Evolutionary conservation across 2,888 invertebrate genomes (phyloP).

Genomic region (Athalia circularis): DNA sequence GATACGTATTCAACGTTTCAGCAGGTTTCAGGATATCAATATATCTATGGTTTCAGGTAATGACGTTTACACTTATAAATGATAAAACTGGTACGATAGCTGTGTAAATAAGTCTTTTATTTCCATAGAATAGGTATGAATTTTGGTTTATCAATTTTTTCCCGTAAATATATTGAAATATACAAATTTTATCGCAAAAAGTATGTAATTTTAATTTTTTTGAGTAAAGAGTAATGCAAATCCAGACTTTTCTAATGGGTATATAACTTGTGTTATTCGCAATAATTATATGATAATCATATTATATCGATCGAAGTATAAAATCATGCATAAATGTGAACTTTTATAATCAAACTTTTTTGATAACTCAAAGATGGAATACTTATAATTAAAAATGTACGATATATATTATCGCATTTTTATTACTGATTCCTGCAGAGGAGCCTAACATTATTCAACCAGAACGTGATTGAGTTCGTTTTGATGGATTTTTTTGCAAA

Average conservation of each 20-base stretch:
- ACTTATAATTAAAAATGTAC: conserved; percentile 37
- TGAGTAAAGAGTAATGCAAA: conserved; percentile 47
- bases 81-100: background rate
- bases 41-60: no score
- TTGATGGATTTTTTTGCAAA: no score
- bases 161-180: conserved; percentile 45
- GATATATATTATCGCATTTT: conserved; percentile 35
- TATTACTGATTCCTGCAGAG: background rate
- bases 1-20: no score
- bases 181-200: conserved; percentile 45
- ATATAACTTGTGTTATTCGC: conserved; percentile 33
- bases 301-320: conserved; percentile 23
- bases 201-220: conserved; percentile 35
- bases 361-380: conserved; percentile 28
- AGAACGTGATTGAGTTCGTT: no score
- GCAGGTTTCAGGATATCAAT: no score
- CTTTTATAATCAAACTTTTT: background rate
- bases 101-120: conserved; percentile 49
- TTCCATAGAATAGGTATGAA: conserved; percentile 35
- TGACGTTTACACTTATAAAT: background rate
- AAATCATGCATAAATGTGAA: background rate
- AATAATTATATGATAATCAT: conserved; percentile 34
- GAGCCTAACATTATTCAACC: no score
- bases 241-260: conserved; percentile 43
- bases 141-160: background rate